phyloP scores from a whole-genome alignment of 2,797 vertebrate species.

The Phrynocephalus vlangalii region DNA sequence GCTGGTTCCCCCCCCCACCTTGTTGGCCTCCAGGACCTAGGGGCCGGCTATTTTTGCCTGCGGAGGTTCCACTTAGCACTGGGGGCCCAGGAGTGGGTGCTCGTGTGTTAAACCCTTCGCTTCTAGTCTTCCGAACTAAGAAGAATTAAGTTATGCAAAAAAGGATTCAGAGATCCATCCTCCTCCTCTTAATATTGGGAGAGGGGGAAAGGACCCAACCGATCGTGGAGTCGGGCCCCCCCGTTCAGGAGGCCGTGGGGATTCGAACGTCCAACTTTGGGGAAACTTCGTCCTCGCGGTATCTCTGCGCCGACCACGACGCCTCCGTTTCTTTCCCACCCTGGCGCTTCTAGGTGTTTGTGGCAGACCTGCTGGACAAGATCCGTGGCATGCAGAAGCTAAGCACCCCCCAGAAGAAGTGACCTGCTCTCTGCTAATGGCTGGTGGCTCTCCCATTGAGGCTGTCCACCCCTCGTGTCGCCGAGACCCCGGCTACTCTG shows the following conservation, averaged over 20 bases:
- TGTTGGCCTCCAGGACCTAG: not conserved
- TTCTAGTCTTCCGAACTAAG: not conserved
- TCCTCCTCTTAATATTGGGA: not conserved
- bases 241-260: too few relatives aligned
- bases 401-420: constrained; percentile 94
- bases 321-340: not conserved
- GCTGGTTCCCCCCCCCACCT: not conserved
- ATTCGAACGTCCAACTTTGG: too few relatives aligned
- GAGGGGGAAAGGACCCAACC: too few relatives aligned
- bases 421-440: constrained; percentile 53
- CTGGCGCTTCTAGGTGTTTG: constrained; percentile 80
- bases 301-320: not conserved
- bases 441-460: not conserved
- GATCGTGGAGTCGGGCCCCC: too few relatives aligned
- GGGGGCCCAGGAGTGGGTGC: too few relatives aligned
- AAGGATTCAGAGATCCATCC: too few relatives aligned
- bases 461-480: not conserved
- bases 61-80: not conserved
- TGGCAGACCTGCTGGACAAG: constrained; percentile 89
- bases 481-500: not conserved
- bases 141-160: too few relatives aligned
- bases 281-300: not conserved
- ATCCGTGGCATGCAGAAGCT: constrained; percentile 96
- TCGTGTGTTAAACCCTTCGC: not conserved
- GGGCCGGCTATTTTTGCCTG: not conserved